These are phyloP conservation scores for Drosophila parthenogenetica DNA, from an alignment of 2,888 invertebrate species.

Conservation along the genomic window DNA sequence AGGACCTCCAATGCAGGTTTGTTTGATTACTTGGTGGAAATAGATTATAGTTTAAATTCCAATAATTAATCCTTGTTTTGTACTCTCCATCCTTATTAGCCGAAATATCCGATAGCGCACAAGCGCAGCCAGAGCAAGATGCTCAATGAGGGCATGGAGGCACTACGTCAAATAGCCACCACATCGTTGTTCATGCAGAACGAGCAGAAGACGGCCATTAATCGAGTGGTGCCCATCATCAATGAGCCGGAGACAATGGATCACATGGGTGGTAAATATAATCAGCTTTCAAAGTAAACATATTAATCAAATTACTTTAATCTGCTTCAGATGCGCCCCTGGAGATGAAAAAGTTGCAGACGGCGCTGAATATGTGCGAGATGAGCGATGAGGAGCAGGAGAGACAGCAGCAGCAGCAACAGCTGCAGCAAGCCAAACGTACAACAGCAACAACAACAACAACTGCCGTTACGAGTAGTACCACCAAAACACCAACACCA, in stretches of 20 bases:
- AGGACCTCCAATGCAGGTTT: constrained; percentile 82
- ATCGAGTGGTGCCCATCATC: constrained; percentile 84
- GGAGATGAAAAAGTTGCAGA: constrained; percentile 83
- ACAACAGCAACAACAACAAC: constrained; percentile 54
- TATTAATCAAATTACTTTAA: not conserved
- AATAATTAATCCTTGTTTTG: too few relatives aligned
- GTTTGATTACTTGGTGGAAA: too few relatives aligned
- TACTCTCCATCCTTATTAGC: constrained; percentile 26
- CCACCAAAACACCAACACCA: constrained; percentile 64
- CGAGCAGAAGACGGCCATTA: constrained; percentile 84
- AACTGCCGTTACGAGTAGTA: constrained; percentile 80
- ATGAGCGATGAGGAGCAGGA: constrained; percentile 82
- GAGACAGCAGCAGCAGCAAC: constrained; percentile 31
- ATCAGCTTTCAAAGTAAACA: not conserved
- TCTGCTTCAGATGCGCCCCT: constrained; percentile 74
- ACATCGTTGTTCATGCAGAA: constrained; percentile 86
- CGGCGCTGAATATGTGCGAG: constrained; percentile 81
- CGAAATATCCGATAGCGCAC: constrained; percentile 84
- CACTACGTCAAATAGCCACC: constrained; percentile 85
- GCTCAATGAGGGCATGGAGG: constrained; percentile 85
- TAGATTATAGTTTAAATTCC: too few relatives aligned
- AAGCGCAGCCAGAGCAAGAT: constrained; percentile 84
- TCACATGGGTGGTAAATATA: constrained; percentile 49
- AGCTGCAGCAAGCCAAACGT: constrained; percentile 53
- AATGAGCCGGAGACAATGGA: constrained; percentile 83